A percentile compares a stretch with the other conserved stretches of the same genome.
phyloP scores from a whole-genome alignment of 2,113 vertebrate genomes.

The Cyanistes caeruleus region DNA sequence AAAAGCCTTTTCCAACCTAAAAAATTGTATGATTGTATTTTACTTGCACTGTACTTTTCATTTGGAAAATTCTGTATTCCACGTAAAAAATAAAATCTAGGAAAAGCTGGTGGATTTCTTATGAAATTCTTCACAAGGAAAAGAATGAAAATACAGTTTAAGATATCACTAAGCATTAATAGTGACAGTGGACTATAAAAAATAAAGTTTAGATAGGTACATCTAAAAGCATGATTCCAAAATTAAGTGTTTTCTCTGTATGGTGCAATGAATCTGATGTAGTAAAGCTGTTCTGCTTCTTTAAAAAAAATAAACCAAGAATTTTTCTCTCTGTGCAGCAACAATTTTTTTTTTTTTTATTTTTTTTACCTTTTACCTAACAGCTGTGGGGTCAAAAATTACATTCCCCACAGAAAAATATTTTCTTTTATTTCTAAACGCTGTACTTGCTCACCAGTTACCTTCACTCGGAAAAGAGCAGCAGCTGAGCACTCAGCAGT shows the following conservation, averaged over 20 bases:
- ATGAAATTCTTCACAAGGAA: not conserved
- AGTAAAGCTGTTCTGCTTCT: not conserved
- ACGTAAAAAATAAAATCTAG: not conserved
- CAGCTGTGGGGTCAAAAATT: not conserved
- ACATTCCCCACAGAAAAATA: not conserved
- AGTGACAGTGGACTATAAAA: not conserved
- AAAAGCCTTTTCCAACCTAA: not conserved
- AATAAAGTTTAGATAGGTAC: not conserved
- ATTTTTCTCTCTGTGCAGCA: not conserved
- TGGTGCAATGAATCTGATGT: not conserved
- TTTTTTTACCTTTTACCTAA: not conserved
- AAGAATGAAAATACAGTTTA: not conserved
- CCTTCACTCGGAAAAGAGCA: constrained; percentile 12
- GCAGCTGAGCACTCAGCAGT: constrained; percentile 40
- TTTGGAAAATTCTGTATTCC: not conserved
- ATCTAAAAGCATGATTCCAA: not conserved
- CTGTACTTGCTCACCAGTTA: not conserved
- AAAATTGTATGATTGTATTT: not conserved
- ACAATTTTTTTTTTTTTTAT: not conserved
- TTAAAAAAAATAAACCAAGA: not conserved
- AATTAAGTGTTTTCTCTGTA: not conserved
- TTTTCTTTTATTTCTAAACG: constrained; percentile 64
- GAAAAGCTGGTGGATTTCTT: not conserved
- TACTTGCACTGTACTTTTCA: not conserved
- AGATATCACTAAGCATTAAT: not conserved